These are phyloP conservation scores for Hypanus sabinus DNA, from an alignment of 2,113 vertebrate species.

Conservation along the genomic window DNA sequence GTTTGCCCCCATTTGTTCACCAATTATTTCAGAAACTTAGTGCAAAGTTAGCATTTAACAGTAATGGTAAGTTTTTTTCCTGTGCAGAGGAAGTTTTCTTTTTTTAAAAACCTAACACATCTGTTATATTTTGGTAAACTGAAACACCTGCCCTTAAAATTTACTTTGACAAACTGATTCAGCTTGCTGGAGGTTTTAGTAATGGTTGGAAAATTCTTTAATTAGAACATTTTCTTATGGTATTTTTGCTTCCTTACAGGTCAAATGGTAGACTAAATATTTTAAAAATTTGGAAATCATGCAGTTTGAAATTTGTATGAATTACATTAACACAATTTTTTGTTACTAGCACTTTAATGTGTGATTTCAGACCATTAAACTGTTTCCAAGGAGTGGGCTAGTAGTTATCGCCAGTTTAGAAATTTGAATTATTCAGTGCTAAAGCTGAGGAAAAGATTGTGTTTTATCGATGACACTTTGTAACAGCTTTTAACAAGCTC, in stretches of 20 bases:
- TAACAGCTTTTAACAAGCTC: not conserved
- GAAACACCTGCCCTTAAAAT: not conserved
- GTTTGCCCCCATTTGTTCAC: not conserved
- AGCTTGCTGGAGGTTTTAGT: not conserved
- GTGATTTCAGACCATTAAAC: conserved; percentile 25
- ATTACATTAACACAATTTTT: not conserved
- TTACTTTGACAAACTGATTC: not conserved
- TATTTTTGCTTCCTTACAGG: not conserved
- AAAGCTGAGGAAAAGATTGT: not conserved
- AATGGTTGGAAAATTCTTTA: not conserved
- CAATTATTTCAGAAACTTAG: not conserved
- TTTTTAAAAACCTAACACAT: not conserved
- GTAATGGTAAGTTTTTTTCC: conserved; percentile 2
- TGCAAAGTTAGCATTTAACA: not conserved
- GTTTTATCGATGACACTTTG: not conserved
- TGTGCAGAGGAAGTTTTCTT: not conserved
- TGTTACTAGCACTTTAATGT: not conserved
- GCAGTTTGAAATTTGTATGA: not conserved
- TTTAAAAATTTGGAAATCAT: not conserved
- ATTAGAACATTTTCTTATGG: not conserved
- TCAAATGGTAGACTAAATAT: not conserved
- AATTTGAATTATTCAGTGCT: conserved; percentile 11
- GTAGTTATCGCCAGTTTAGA: not conserved
- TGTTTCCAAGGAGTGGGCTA: not conserved
- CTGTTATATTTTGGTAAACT: conserved; percentile 26